Evolutionary conservation across 53 echinoderm and acorn worm genomes (phyloP), one percentile per base, ranked within the genome.

Genomic region (Hippasteria phrygiana): DNA sequence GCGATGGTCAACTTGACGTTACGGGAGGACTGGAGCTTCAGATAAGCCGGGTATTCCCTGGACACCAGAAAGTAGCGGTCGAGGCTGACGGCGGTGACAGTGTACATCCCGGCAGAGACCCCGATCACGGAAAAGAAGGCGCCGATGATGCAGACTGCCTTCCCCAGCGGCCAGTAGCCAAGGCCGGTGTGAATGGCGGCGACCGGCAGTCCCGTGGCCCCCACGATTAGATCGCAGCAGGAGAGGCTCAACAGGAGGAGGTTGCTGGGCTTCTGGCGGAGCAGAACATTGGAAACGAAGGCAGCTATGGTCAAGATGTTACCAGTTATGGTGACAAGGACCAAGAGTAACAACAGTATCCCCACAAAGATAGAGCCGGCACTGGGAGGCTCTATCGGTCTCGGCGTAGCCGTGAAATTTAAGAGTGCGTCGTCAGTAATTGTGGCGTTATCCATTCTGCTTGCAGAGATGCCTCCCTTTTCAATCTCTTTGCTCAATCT

Each of bases 241-340:
- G 90, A 80, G 28, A 90, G 90, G 56, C 82, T 90, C 0, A 90
- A 46, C 62, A 90, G 59, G 18, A 90, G 90, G n/a, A 90, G 82
- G 20, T 90, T 82, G 34, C 90, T 80, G 17, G 90, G 81, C 62
- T 90, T 90, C 73, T 90, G 81, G 8, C 82, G 81, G 47, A 90
- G 76, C 12, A 71, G 80, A 1, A 80, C 62, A 14, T 90, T 82
- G 11, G 55, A 72, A 20, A 73, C 42, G 38, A 81, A 90, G 50
- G 90, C 90, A 43, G 42, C 81, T 4, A 90, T 90, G 18, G 81
- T 90, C 45, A 69, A 27, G 1, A 82, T 20, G 47, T 90, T 90
- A 2, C 90, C 90, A 10, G 64, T 34, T 24, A 90, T 2, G 1
- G 90, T 90, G 20, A 82, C 27, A 7, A 82, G 2, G 20, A 71